Evolutionary conservation across 1,140 invertebrate species (phyloP).

Genomic region (Acarapis woodi): DNA sequence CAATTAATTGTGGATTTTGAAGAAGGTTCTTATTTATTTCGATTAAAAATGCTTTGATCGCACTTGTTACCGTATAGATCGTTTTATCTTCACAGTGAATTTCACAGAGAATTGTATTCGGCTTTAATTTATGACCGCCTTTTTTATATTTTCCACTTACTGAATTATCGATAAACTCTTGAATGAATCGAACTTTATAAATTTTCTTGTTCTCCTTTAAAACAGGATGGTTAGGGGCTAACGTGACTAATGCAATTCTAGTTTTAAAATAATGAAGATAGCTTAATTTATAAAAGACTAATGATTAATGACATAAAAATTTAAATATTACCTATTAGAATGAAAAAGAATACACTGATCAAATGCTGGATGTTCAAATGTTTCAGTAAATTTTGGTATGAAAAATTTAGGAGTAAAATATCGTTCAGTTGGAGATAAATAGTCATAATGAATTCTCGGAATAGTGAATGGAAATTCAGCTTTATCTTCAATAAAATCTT

Average conservation of each 20-base stretch:
- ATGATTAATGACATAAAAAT: not conserved
- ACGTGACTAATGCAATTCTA: constrained; percentile 1
- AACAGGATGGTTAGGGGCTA: not conserved
- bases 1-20: not conserved
- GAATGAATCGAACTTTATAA: constrained; percentile 1
- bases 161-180: not conserved
- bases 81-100: not conserved
- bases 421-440: too few relatives aligned
- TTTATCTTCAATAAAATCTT: too few relatives aligned
- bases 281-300: not conserved
- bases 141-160: constrained; percentile 8
- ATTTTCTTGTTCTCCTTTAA: not conserved
- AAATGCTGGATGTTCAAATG: not conserved
- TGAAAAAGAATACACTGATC: constrained; percentile 4
- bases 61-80: not conserved
- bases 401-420: constrained; percentile 2
- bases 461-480: too few relatives aligned
- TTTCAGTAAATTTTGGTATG: not conserved
- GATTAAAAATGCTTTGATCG: constrained; percentile 1
- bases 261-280: not conserved
- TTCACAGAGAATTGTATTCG: constrained; percentile 2
- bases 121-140: constrained; percentile 6
- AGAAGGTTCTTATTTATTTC: constrained; percentile 4
- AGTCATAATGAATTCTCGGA: too few relatives aligned
- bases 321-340: constrained; percentile 1